Evolutionary conservation across 2,113 vertebrate species (phyloP), one percentile per base, ranked within the genome.

Genomic region (Microcebus jonahi): DNA sequence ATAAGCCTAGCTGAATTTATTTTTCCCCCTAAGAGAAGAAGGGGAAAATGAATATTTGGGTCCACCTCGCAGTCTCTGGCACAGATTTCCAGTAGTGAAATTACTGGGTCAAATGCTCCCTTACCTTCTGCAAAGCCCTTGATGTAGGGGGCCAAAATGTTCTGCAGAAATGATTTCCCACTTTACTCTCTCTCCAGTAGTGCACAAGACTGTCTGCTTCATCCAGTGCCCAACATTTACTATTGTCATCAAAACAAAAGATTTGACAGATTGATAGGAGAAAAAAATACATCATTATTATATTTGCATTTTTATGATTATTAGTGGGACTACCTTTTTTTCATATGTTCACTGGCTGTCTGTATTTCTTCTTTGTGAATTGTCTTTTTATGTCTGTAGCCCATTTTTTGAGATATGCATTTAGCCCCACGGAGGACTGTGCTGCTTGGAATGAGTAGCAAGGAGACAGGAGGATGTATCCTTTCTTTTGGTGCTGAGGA

Each of bases 341-440:
- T 48, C 70, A 25, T 79, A 36, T 42, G 18, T 34, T 63, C 42
- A 48, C 55, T 34, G n/a, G 42, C n/a, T 6, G 8, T 45, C 50
- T 90, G 65, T 2, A 76, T 95, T 93, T 90, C 71, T 89, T 92
- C 65, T 82, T 61, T 82, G 73, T 15, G 34, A 92, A 79, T 73
- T 85, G 3, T 65, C 17, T 59, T 57, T 76, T 83, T 77, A 91
- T 75, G 39, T 45, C 10, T 67, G 90, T 80, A 73, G 67, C 7
- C 8, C 21, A 25, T 42, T 92, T 90, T 86, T 65, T 53, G 11
- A 63, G 36, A 65, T 50, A 20, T 27, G 23, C 34, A 42, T 50
- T 75, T 25, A 92, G 27, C 17, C 21, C 65, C 27, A 73, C 63
- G 34, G 67, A 29, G 14, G 29, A 68, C 91, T 53, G 36, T 25